These are phyloP conservation scores for Musca vetustissima DNA, from an alignment of 1,140 invertebrate species.

Conservation along the genomic window DNA sequence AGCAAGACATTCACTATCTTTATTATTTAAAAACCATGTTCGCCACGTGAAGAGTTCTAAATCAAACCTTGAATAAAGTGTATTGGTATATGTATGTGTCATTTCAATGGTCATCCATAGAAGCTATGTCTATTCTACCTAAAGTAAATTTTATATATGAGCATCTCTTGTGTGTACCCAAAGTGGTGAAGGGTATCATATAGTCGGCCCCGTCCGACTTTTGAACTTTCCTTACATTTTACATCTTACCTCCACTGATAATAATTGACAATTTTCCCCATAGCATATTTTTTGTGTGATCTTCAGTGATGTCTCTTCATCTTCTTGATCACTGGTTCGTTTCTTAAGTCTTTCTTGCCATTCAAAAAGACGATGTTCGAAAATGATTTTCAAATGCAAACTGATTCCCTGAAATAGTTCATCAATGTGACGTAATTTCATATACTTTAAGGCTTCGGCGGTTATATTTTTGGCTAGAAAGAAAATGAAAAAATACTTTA, in stretches of 20 bases:
- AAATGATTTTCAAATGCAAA: not conserved
- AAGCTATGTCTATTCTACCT: too few species aligned
- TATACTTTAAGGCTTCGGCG: not conserved
- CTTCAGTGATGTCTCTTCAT: not conserved
- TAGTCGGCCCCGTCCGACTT: too few species aligned
- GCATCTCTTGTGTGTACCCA: too few species aligned
- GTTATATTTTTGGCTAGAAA: not conserved
- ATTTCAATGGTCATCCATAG: too few species aligned
- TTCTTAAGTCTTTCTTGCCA: conserved; percentile 10
- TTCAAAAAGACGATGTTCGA: conserved; percentile 1
- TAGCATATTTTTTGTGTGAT: not conserved
- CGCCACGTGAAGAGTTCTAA: too few species aligned
- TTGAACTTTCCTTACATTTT: not conserved
- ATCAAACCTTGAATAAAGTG: too few species aligned
- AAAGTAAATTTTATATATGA: too few species aligned
- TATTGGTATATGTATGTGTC: too few species aligned
- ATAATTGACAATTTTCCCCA: not conserved
- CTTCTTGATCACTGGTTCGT: not conserved
- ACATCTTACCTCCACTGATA: not conserved
- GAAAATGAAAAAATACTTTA: not conserved
- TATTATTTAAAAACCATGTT: too few species aligned
- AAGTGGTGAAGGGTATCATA: too few species aligned
- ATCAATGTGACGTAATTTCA: conserved; percentile 11
- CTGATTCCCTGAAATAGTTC: not conserved
- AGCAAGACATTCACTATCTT: too few species aligned